These are phyloP conservation scores for Lapara coniferarum DNA, from an alignment of 2,888 invertebrate species.

Conservation along the genomic window DNA sequence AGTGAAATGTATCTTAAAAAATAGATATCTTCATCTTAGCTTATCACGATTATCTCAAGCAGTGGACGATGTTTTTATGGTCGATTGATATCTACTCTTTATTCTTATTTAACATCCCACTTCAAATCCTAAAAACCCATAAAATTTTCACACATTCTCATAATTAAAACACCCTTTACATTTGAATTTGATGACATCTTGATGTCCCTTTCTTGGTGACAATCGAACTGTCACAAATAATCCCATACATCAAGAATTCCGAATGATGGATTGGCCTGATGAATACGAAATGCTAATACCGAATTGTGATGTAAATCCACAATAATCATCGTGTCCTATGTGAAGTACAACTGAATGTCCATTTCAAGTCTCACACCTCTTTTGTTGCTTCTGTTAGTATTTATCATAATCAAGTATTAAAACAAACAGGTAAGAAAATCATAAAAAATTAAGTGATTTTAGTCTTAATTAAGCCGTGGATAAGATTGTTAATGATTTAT, in stretches of 20 bases:
- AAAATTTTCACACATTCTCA: neutral
- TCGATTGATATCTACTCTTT: too few relatives aligned
- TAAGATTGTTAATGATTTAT: neutral
- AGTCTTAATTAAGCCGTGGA: neutral
- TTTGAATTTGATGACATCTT: slow-evolving; percentile 46
- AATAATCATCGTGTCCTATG: slow-evolving; percentile 58
- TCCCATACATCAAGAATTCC: slow-evolving; percentile 58
- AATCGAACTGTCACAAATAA: slow-evolving; percentile 79
- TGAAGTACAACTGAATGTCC: slow-evolving; percentile 52
- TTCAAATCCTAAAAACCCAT: too few relatives aligned
- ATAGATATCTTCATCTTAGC: too few relatives aligned
- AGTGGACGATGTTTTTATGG: too few relatives aligned
- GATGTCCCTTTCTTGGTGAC: slow-evolving; percentile 61
- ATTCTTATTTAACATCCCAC: too few relatives aligned
- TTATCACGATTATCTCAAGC: too few relatives aligned
- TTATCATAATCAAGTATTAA: too few relatives aligned
- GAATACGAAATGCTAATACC: slow-evolving; percentile 75
- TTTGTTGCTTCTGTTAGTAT: slow-evolving; percentile 31
- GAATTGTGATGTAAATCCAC: slow-evolving; percentile 77
- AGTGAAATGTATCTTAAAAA: neutral
- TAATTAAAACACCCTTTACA: slow-evolving; percentile 16
- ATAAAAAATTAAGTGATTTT: neutral
- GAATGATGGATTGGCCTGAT: slow-evolving; percentile 71
- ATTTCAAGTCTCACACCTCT: slow-evolving; percentile 65
- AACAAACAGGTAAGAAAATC: too few relatives aligned